Conservation (phyloP, 1,140 invertebrate genomes). For the Drosophila varians region DNA sequence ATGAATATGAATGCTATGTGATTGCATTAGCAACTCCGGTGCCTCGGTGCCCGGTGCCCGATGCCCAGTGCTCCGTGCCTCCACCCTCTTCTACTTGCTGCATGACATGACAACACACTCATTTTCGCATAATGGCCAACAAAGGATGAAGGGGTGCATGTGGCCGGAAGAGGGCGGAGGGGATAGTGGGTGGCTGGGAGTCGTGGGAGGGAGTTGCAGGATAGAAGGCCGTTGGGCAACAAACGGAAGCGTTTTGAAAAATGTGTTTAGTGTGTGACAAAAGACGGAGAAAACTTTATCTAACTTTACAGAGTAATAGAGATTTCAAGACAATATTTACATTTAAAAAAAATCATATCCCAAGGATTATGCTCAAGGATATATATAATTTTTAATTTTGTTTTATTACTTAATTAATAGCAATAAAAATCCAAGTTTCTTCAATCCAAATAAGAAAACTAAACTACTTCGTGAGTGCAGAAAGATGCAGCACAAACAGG, state of each 20-base stretch:
- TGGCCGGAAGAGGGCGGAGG: background rate
- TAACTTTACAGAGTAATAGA: background rate
- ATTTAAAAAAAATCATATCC: too few relatives aligned
- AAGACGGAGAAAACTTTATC: conserved; percentile 9
- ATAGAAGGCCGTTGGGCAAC: conserved; percentile 32
- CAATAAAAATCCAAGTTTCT: too few relatives aligned
- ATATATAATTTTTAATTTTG: too few relatives aligned
- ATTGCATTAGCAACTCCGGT: conserved; percentile 77
- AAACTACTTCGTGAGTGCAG: too few relatives aligned
- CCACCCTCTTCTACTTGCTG: conserved; percentile 1
- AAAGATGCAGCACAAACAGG: background rate
- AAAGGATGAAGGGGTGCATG: background rate
- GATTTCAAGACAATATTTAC: background rate
- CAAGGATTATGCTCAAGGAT: too few relatives aligned
- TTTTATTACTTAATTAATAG: too few relatives aligned
- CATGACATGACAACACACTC: conserved; percentile 63
- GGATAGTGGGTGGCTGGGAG: background rate
- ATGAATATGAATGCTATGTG: conserved; percentile 81
- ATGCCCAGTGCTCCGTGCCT: background rate
- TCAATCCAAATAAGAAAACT: too few relatives aligned
- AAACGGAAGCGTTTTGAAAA: conserved; percentile 69
- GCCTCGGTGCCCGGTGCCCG: conserved; percentile 36
- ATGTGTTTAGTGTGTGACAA: conserved; percentile 78
- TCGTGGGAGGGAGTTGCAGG: background rate
- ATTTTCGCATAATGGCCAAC: conserved; percentile 54